A percentile compares a stretch with the other conserved stretches of the same genome.
Conservation (phyloP, 1,140 invertebrate genomes). For the Drosophila nigrodunni region DNA sequence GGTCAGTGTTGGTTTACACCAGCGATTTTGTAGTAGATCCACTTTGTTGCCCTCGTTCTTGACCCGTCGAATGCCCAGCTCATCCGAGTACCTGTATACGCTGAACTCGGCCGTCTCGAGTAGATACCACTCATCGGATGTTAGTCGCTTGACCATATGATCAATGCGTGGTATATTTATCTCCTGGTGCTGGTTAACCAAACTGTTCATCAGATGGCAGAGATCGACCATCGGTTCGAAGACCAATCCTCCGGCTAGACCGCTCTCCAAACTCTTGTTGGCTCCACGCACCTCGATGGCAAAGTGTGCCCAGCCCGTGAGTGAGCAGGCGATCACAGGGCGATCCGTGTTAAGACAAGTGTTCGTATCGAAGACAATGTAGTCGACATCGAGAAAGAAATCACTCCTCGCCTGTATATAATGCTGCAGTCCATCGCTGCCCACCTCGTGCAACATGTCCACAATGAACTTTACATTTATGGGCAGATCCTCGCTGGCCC, state of each 20-base stretch:
- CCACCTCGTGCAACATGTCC: conserved; percentile 45
- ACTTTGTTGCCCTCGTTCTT: conserved; percentile 26
- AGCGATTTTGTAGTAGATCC: conserved; percentile 36
- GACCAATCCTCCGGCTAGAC: conserved; percentile 37
- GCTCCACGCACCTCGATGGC: conserved; percentile 25
- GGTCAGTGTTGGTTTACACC: conserved; percentile 34
- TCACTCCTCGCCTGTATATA: conserved; percentile 6
- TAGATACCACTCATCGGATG: conserved; percentile 27
- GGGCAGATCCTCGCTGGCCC: conserved; percentile 29
- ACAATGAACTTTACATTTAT: conserved; percentile 50
- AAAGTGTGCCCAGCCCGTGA: conserved; percentile 43
- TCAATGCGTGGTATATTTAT: conserved; percentile 20
- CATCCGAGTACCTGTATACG: conserved; percentile 41
- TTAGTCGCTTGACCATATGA: neutral
- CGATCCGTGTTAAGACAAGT: conserved; percentile 32
- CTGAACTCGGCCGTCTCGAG: conserved; percentile 36
- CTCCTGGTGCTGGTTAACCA: conserved; percentile 29
- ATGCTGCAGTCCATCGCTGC: conserved; percentile 32
- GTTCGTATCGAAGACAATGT: conserved; percentile 37
- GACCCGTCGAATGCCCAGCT: conserved; percentile 25
- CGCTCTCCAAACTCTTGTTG: conserved; percentile 41
- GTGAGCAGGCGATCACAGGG: conserved; percentile 39
- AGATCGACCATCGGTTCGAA: conserved; percentile 53
- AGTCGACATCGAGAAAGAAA: conserved; percentile 49
- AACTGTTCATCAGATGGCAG: conserved; percentile 45